Conservation (phyloP, 1,140 invertebrate genomes). For the Euwallacea similis region DNA sequence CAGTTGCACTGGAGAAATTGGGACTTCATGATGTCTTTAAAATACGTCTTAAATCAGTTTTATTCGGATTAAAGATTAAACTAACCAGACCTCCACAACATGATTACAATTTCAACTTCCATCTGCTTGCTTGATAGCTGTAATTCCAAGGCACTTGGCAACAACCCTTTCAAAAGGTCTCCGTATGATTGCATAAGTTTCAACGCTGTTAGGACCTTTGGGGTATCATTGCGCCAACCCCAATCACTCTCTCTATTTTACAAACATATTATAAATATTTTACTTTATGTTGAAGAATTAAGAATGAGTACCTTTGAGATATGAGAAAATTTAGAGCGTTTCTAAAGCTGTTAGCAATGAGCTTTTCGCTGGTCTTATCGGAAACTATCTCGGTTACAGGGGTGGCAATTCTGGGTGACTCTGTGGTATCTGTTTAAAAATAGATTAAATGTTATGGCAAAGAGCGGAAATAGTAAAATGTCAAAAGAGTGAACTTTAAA, state of each 20-base stretch:
- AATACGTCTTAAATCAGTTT: not conserved
- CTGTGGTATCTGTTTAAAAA: slow-evolving; percentile 37
- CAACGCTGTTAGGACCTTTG: slow-evolving; percentile 68
- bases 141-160: slow-evolving; percentile 65
- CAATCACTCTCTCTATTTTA: slow-evolving; percentile 63
- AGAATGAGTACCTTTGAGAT: slow-evolving; percentile 23
- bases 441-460: not conserved
- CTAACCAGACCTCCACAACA: slow-evolving; percentile 69
- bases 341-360: slow-evolving; percentile 17
- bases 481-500: not conserved
- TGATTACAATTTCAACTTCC: slow-evolving; percentile 79
- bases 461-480: slow-evolving; percentile 1
- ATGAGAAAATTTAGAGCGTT: slow-evolving; percentile 27
- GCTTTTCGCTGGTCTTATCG: slow-evolving; percentile 17
- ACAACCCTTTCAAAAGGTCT: slow-evolving; percentile 51
- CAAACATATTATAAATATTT: slow-evolving; percentile 44
- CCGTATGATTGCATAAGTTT: slow-evolving; percentile 55
- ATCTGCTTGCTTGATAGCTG: slow-evolving; percentile 79
- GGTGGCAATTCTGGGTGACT: slow-evolving; percentile 24
- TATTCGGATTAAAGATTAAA: not conserved
- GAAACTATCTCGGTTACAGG: slow-evolving; percentile 10
- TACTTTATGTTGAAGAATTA: not conserved
- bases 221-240: slow-evolving; percentile 78
- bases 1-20: slow-evolving; percentile 71
- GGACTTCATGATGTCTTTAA: slow-evolving; percentile 67